Base-by-base conservation (phyloP, 2,797 vertebrate species). In the Champsocephalus esox region DNA sequence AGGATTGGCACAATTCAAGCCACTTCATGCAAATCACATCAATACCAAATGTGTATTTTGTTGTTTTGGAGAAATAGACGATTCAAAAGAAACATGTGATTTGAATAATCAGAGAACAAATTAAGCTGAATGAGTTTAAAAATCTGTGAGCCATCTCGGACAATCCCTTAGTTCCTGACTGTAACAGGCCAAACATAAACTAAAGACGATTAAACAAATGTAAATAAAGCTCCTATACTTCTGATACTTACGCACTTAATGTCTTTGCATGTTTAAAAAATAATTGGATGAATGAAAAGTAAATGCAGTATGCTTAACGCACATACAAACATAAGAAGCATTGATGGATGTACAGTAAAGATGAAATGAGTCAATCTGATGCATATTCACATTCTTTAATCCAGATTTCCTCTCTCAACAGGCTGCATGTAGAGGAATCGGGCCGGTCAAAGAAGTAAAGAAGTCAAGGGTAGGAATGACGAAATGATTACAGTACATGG, bases 341-440 rank as follows among this genome's bases (percentile, higher is more conserved):
- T 14, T 21, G n/a, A 72, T 63, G 54, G 34, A 66, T 70, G 66
- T 17, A 12, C 10, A 72, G 34, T 55, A 73, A 83, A 74, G 41
- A 88, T 80, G 24, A 72, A 65, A 66, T 56, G 64, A 85, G 70
- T 73, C 71, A 57, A 21, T 76, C 58, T 61, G 76, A 80, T 84
- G 69, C 80, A 85, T 70, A 73, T 83, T 84, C 43, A 73, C 50
- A 73, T 74, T 75, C 16, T 89, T 81, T 85, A 81, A 83, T 84
- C 43, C 3, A 70, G 32, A 11, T 67, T 72, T 67, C 52, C 17
- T 68, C 52, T 77, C 19, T 70, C 44, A 79, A 79, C 66, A 79
- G 57, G 72, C 54, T 65, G 52, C 80, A 60, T 66, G 24, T 68
- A 45, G 64, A 79, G 32, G 34, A 75, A 55, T 64, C 41, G n/a